Evolutionary conservation across 2,797 vertebrate genomes (phyloP).

Genomic region (Adrianichthys oophorus): DNA sequence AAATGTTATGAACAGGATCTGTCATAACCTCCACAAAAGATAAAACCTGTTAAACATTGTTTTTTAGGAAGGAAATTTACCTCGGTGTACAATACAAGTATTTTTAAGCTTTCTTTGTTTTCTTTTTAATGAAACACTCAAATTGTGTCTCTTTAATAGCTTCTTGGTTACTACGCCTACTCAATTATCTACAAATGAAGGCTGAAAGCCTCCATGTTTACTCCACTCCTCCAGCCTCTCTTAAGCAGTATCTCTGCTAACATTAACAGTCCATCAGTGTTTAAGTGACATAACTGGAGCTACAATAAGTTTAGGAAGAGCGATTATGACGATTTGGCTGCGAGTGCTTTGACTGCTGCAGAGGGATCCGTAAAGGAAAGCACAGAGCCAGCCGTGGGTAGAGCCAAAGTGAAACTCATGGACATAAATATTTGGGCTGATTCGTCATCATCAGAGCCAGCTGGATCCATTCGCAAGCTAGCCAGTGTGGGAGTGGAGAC

Average conservation of each 20-base stretch:
- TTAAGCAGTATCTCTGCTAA: slow-evolving; percentile 44
- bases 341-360: slow-evolving; percentile 24
- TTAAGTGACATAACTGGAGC: slow-evolving; percentile 61
- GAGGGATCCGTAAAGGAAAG: slow-evolving; percentile 37
- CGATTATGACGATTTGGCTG: slow-evolving; percentile 49
- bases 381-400: slow-evolving; percentile 45
- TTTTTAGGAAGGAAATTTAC: too few relatives aligned
- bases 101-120: too few relatives aligned
- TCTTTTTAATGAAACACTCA: slow-evolving; percentile 1
- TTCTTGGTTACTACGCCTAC: slow-evolving; percentile 6
- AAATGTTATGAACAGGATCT: too few relatives aligned
- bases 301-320: slow-evolving; percentile 56
- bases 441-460: slow-evolving; percentile 73
- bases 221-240: slow-evolving; percentile 20
- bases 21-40: too few relatives aligned
- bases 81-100: too few relatives aligned
- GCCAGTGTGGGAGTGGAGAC: slow-evolving; percentile 61
- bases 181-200: slow-evolving; percentile 29
- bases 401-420: slow-evolving; percentile 62
- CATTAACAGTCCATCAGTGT: slow-evolving; percentile 59
- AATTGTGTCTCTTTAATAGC: slow-evolving; percentile 6
- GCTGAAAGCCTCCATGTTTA: slow-evolving; percentile 38
- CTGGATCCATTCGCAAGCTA: slow-evolving; percentile 57
- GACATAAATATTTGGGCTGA: slow-evolving; percentile 78
- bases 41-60: too few relatives aligned